These are phyloP conservation scores for Sebastes oblongus DNA, from an alignment of 2,797 vertebrate species.

Conservation along the genomic window DNA sequence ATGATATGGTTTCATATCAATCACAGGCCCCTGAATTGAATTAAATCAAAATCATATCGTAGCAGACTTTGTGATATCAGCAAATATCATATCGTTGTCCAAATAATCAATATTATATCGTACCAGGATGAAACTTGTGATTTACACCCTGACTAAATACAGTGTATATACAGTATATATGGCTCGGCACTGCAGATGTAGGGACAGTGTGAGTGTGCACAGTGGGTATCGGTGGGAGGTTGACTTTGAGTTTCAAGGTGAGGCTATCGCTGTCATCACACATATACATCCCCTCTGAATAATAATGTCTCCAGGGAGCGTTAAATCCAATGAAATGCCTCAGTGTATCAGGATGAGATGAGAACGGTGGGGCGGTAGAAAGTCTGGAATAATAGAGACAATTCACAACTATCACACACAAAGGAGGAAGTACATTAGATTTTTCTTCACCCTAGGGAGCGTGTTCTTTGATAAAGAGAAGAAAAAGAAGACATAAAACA, in stretches of 20 bases:
- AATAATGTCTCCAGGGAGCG: constrained; percentile 44
- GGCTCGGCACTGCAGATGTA: not conserved
- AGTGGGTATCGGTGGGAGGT: constrained; percentile 16
- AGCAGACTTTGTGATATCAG: too few species aligned
- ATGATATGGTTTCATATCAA: too few species aligned
- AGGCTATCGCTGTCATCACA: constrained; percentile 33
- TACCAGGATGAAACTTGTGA: too few species aligned
- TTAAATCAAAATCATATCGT: too few species aligned
- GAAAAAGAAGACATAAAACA: not conserved
- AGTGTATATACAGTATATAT: not conserved
- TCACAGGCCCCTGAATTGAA: too few species aligned
- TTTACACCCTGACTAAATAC: not conserved
- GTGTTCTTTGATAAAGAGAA: not conserved
- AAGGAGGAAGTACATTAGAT: not conserved
- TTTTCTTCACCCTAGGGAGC: not conserved
- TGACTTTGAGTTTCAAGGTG: constrained; percentile 62
- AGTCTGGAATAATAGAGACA: not conserved
- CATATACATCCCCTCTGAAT: constrained; percentile 34
- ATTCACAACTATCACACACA: not conserved
- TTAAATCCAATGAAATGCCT: constrained; percentile 13
- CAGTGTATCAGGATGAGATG: constrained; percentile 1
- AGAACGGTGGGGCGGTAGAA: not conserved
- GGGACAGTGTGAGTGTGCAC: not conserved
- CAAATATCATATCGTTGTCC: too few species aligned
- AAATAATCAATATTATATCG: too few species aligned